These are phyloP conservation scores for Xenopus borealis DNA, from an alignment of 2,113 vertebrate genomes.

Conservation along the genomic window DNA sequence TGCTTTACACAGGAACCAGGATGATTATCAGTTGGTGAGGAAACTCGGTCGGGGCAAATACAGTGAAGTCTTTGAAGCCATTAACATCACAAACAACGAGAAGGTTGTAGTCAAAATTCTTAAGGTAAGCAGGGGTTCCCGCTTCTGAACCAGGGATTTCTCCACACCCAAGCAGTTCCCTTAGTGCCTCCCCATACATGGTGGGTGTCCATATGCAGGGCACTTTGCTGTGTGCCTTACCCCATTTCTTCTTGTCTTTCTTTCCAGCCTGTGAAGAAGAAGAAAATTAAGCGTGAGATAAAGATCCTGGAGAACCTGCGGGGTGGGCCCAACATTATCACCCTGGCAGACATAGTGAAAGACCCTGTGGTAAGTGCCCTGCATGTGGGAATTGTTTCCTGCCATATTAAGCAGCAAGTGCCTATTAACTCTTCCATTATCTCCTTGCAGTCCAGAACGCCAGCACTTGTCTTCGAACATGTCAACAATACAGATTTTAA, in stretches of 20 bases:
- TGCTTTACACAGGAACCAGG: slow-evolving; percentile 70
- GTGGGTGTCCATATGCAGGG: not conserved
- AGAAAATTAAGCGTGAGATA: slow-evolving; percentile 88
- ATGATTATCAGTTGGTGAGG: slow-evolving; percentile 79
- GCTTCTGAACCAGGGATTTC: too few relatives aligned
- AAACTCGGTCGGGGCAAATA: slow-evolving; percentile 83
- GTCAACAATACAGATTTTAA: slow-evolving; percentile 87
- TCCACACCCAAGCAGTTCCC: too few relatives aligned
- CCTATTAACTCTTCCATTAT: slow-evolving; percentile 26
- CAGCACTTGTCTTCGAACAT: slow-evolving; percentile 82
- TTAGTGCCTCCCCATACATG: not conserved
- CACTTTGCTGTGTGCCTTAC: not conserved
- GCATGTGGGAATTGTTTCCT: too few relatives aligned
- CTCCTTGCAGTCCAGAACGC: slow-evolving; percentile 73
- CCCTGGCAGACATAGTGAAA: slow-evolving; percentile 80
- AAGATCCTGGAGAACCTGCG: slow-evolving; percentile 82
- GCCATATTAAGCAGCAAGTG: too few relatives aligned
- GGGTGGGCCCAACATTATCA: slow-evolving; percentile 79
- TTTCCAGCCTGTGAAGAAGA: slow-evolving; percentile 80
- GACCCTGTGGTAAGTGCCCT: slow-evolving; percentile 75
- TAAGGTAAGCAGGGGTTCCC: slow-evolving; percentile 72
- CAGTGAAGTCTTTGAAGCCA: slow-evolving; percentile 84
- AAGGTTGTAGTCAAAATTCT: slow-evolving; percentile 98
- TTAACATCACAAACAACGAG: slow-evolving; percentile 88
- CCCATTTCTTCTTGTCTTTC: slow-evolving; percentile 43